Base-by-base conservation (phyloP, 2,797 vertebrate species). In the Labroides dimidiatus region DNA sequence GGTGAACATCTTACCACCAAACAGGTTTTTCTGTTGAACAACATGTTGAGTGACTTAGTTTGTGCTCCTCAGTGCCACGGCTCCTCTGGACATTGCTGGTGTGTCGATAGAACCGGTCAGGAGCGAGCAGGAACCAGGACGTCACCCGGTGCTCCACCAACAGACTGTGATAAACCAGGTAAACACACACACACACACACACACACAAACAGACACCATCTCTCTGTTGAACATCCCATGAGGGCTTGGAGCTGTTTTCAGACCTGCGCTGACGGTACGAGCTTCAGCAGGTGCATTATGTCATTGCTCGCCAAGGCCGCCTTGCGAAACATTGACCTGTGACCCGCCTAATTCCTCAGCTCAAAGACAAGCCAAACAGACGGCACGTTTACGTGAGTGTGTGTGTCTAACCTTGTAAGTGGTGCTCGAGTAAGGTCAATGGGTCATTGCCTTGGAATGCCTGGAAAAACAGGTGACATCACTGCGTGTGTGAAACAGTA, bases 81-180 rank as follows among this genome's bases (percentile, higher is more conserved):
- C 21, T 92, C 93, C 57, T 92, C 92, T 0, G 95, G 95, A 64
- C 64, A 95, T 75, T 96, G 96, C 81, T 97, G 96, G 95, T 97
- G 96, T 1, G 95, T 97, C 71, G 92, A 95, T 4, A 73, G 6
- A 0, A 61, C 79, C 0, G 96, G 96, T 20, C 92, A 92, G 43
- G 95, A 96, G 82, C 87, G 93, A 57, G 50, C 82, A 0, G 94
- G 94, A 13, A 96, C 95, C 0, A 83, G 88, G 52, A 94, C 89
- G 0, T 69, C 76, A 0, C 93, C 95, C 0, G 94, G 95, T 33
- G 74, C 85, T 3, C 69, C 85, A 0, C 89, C 85, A 0, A 89
- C 81, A 0, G 89, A 81, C 73, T 96, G 95, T 1, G 81, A 91
- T 48, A 80, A 79, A 54, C 78, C 90, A 89, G 95, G 95, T 96